Base-by-base conservation (phyloP, 2,797 vertebrate species). In the Halcyon badia region DNA sequence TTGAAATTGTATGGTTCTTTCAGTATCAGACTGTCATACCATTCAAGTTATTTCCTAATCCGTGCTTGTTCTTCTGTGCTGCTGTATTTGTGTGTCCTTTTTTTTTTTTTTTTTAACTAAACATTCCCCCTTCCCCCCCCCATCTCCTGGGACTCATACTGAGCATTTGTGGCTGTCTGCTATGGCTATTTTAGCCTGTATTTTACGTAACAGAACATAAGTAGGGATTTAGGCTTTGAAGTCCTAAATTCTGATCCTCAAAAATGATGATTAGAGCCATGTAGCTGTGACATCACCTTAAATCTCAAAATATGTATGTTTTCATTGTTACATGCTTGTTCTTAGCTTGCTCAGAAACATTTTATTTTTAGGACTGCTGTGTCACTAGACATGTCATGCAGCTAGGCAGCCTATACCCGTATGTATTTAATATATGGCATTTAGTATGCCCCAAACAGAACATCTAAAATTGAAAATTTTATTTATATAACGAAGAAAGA, bases 141-240 rank as follows among this genome's bases (percentile, higher is more conserved):
- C 7, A 35, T 35, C 57, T 71, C 61, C 58, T 1, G n/a, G 64
- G 51, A 60, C 54, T 93, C 49, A 26, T 48, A 14, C 28, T 81
- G 83, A 76, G 54, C 37, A 25, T 86, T 95, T 91, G 72, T 42
- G 69, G 37, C 77, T 58, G 49, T 78, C 79, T 91, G 76, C 65
- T 94, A 8, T 69, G 83, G 65, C 90, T 94, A 85, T 94, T 96
- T 95, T 94, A 94, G 78, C 91, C 71, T 70, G 26, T 94, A 65
- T 94, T 96, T 97, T 96, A 96, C 4, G 24, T 96, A 95, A 96
- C 93, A 82, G 88, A 81, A 7, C 33, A 33, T 93, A 96, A 96
- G 90, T 90, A 96, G 83, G 96, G 93, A 95, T 96, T 97, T 96
- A 91, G 87, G 54, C 90, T 92, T 94, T 91, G 72, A 78, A 81